Conservation (phyloP, 2,888 invertebrate genomes). For the Lasiommata megera region DNA sequence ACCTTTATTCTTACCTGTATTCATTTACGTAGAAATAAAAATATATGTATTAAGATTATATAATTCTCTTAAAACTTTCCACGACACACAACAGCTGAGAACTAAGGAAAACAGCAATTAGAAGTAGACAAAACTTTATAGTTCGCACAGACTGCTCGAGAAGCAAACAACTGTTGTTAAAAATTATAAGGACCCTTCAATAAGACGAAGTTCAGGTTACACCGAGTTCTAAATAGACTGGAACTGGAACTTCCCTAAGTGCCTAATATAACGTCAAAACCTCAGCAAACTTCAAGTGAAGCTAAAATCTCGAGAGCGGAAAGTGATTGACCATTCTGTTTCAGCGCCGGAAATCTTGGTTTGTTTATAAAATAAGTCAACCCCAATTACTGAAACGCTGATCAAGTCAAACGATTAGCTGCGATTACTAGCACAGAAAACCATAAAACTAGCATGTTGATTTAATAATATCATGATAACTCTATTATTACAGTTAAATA, state of each 20-base stretch:
- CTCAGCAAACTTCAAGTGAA: neutral
- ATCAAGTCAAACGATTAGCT: neutral
- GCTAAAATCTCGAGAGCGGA: constrained; percentile 1
- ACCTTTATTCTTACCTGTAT: no score
- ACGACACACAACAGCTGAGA: neutral
- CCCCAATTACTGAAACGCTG: neutral
- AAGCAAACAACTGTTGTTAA: neutral
- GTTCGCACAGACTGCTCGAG: neutral
- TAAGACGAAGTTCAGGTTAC: neutral
- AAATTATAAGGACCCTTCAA: constrained; percentile 3
- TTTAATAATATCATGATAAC: no score
- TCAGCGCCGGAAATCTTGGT: neutral
- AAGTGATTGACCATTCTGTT: neutral
- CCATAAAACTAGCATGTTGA: no score
- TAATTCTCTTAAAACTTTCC: neutral
- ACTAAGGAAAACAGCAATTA: neutral
- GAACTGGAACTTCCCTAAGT: neutral
- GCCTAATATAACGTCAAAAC: neutral
- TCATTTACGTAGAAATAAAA: no score
- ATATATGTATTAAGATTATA: no score
- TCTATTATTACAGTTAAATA: no score
- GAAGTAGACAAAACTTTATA: neutral
- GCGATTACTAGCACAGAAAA: no score
- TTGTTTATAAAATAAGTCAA: neutral
- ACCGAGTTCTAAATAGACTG: neutral